Evolutionary conservation across 2,113 vertebrate genomes (phyloP), one percentile per base, ranked within the genome.

Genomic region (Scophthalmus maximus): DNA sequence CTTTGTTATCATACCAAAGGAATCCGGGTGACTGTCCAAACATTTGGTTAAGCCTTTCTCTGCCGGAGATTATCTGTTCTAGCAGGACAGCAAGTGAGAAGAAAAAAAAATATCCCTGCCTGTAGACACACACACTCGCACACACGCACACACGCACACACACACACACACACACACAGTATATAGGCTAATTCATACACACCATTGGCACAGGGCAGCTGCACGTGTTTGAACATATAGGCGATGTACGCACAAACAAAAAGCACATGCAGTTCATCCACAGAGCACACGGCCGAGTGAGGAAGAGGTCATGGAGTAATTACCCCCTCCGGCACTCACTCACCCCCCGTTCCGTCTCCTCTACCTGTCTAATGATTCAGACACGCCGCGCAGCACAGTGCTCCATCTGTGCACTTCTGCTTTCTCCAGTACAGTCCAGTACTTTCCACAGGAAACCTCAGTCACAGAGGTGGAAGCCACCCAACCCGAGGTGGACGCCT

Each of bases 391-490:
- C 27, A 50, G 76, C 20, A 78, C 70, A 71, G 67, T 22, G 17
- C 56, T 56, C 62, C 52, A 76, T 75, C 51, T 90, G 76, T 82
- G 55, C 30, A 82, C 81, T 83, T 87, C 84, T 79, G 59, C 70
- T 85, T 82, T 82, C 53, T 78, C 46, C 3, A 59, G 20, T n/a
- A n/a, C 7, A 70, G 44, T 8, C 53, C 69, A 70, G 88, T 74
- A 89, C 88, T 90, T 90, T 90, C 87, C 86, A 91, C 90, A 88
- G 87, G 86, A 90, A 87, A 79, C 65, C 38, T 82, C 56, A 26
- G 30, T 82, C 52, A 63, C 38, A 71, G 68, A 75, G 78, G 61
- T 82, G 78, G 73, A 77, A 58, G 17, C 49, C 42, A 62, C 70
- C 47, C 71, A 3, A 12, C 27, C 58, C 34, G 74, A 74, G 57